A percentile compares a stretch with the other conserved stretches of the same genome.
Conservation (phyloP, 2,888 invertebrate genomes). For the Ferdinandea cuprea region DNA sequence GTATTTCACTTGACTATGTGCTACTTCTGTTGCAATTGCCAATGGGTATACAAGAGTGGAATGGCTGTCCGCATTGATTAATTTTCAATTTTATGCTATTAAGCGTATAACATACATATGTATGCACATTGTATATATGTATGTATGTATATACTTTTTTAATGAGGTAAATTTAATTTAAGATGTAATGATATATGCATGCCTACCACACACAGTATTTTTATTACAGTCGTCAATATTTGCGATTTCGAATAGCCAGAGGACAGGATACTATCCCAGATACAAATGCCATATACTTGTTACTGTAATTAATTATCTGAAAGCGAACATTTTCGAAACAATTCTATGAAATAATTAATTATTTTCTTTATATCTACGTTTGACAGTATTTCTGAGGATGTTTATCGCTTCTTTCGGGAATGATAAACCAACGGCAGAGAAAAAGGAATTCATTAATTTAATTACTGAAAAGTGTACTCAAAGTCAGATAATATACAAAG, state of each 20-base stretch:
- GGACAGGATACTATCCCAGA: neutral
- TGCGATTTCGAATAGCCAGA: conserved; percentile 15
- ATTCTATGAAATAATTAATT: conserved; percentile 35
- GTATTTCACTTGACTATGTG: conserved; percentile 11
- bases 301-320: conserved; percentile 30
- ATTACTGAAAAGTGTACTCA: conserved; percentile 22
- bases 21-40: conserved; percentile 5
- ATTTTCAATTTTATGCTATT: conserved; percentile 52
- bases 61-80: conserved; percentile 44
- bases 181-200: neutral
- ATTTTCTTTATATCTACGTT: conserved; percentile 4
- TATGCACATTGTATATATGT: neutral
- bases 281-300: neutral
- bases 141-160: conserved; percentile 1
- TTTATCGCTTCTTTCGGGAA: conserved; percentile 17
- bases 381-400: conserved; percentile 16
- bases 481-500: conserved; percentile 25
- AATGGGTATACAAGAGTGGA: neutral
- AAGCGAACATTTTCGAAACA: conserved; percentile 9
- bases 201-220: neutral
- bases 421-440: conserved; percentile 2
- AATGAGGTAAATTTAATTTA: neutral
- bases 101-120: no score
- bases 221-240: conserved; percentile 22
- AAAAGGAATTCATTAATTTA: conserved; percentile 36